Base-by-base conservation (phyloP, 1,140 invertebrate genomes). In the Coptotermes formosanus region DNA sequence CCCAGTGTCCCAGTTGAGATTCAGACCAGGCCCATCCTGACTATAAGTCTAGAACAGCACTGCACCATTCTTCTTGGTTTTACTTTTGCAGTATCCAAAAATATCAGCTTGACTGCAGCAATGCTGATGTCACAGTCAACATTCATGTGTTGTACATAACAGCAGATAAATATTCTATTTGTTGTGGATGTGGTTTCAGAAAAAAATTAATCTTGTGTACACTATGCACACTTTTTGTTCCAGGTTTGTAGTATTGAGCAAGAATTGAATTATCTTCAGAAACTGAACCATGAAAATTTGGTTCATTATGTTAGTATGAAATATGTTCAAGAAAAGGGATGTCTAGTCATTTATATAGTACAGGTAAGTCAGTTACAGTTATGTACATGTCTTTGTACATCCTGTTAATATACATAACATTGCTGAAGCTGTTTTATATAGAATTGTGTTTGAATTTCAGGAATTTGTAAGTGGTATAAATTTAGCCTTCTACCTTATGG, bases 271-370 rank as follows among this genome's bases (percentile, higher is more conserved):
- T 92, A 93, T 84, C 89, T 97, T 11, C 91, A 94, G 12, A 94
- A 93, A 89, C 89, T 97, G 14, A 92, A 93, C 88, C 96, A 96
- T 91, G 90, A 91, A 45, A 95, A 96, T 92, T 91, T 97, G 14
- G 92, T 95, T 23, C 92, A 94, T 88, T 97, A 96, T 91, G 90
- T 95, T 83, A 95, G 94, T 88, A 94, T 96, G 88, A 93, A 93
- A 88, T 94, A 94, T 89, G 88, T 92, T 11, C 89, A 92, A 69
- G 92, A 94, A 48, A 92, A 92, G 85, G 92, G 94, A 83, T 92
- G 92, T 86, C 88, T 94, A 86, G 88, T 92, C 2, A 91, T 95
- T 25, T 92, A 94, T 88, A 89, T 95, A 82, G 90, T 95, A 32
- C 93, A 94, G 85, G 89, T 88, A 85, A 43, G 85, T 59, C 25